These are phyloP conservation scores for Taurulus bubalis DNA, from an alignment of 2,113 vertebrate genomes.

Conservation along the genomic window DNA sequence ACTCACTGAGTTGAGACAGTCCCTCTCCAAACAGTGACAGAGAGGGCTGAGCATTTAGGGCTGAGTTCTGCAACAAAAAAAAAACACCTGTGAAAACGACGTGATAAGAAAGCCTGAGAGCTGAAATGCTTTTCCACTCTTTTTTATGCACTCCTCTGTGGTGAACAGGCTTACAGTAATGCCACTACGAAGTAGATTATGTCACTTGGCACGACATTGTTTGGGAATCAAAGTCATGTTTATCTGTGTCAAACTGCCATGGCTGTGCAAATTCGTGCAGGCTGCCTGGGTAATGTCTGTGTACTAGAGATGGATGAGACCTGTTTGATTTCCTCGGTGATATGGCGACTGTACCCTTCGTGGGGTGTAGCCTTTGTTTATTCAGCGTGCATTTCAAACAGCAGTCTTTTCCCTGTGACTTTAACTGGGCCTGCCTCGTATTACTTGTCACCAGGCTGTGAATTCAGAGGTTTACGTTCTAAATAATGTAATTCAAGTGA, in stretches of 20 bases:
- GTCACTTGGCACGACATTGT: neutral
- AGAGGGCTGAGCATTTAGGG: conserved; percentile 9
- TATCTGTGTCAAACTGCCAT: conserved; percentile 30
- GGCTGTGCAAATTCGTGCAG: conserved; percentile 47
- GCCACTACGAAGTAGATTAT: neutral
- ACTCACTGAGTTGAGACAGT: neutral
- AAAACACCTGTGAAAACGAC: conserved; percentile 76
- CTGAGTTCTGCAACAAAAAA: conserved; percentile 15
- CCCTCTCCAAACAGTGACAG: conserved; percentile 28
- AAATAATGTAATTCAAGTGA: neutral
- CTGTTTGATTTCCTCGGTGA: conserved; percentile 16
- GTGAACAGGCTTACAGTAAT: conserved; percentile 1
- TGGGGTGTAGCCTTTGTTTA: conserved; percentile 6
- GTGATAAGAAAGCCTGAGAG: conserved; percentile 23
- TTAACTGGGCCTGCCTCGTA: neutral
- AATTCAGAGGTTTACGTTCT: neutral
- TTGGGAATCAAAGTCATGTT: conserved; percentile 52
- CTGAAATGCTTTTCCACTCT: conserved; percentile 7
- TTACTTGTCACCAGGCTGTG: neutral
- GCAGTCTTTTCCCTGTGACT: conserved; percentile 2
- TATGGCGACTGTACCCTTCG: conserved; percentile 1
- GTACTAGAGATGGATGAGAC: neutral
- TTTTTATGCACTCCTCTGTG: neutral
- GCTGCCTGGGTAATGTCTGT: neutral
- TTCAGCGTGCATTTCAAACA: conserved; percentile 5